Evolutionary conservation across 2,113 vertebrate species (phyloP), one percentile per base, ranked within the genome.

Genomic region (Mesoclemmys tuberculata): DNA sequence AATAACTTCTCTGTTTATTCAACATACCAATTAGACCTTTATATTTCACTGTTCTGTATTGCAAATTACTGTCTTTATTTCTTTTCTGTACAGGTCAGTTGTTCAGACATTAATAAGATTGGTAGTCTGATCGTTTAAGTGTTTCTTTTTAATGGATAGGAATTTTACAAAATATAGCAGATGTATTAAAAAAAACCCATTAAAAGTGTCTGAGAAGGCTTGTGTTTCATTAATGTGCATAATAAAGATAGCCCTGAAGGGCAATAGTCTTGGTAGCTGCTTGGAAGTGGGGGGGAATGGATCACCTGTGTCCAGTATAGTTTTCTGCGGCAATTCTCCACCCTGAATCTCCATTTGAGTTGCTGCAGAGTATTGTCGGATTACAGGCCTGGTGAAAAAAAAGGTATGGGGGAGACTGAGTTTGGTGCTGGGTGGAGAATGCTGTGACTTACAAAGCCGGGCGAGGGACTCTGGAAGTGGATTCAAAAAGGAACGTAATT

Each of bases 161-260:
- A 96, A 80, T 82, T 94, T 92, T 80, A 94, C 61, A 91, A 95
- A 96, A 80, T 86, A 87, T 91, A 79, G 85, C 88, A 88, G 14
- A 26, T 64, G 0, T 64, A 83, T 68, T 1, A 1, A 82, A 41
- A 54, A 90, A 92, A 26, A 31, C 46, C 49, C 49, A 81, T 90
- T 87, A 89, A 85, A 88, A 92, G 86, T 82, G 82, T 85, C 82
- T 90, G 89, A 84, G 89, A 46, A 95, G 81, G 81, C 89, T 95
- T 74, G 87, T 93, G 89, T 90, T 96, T 96, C 93, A 91, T 93
- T 96, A 85, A 88, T 96, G 85, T 56, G 90, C 11, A 2, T 58
- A 87, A 89, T 94, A 87, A 89, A 89, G 91, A 84, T 89, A 94
- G 75, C 83, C 1, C 1, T 38, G 11, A 71, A 86, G 78, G 85